phyloP scores from a whole-genome alignment of 2,797 vertebrate species.

The Xenopus petersii region DNA sequence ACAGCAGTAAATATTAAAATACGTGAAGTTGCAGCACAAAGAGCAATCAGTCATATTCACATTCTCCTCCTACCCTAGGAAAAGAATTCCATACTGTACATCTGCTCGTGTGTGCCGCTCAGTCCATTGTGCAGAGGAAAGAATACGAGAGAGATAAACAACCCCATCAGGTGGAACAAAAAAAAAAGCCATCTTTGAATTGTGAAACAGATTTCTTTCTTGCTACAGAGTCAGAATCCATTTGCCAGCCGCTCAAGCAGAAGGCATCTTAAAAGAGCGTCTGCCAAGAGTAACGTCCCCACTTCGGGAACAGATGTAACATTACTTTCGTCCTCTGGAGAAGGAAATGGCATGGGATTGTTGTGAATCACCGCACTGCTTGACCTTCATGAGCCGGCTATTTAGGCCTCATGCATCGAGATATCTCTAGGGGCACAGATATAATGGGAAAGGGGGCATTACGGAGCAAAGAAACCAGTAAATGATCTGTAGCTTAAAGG shows the following conservation, averaged over 20 bases:
- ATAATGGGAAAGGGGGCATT: neutral
- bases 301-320: conserved; percentile 28
- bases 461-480: neutral
- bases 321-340: conserved; percentile 15
- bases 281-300: conserved; percentile 8
- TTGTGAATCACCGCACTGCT: conserved; percentile 5
- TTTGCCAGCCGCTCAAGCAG: conserved; percentile 40
- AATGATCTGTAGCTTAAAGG: no score
- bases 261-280: neutral
- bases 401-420: conserved; percentile 5
- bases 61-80: no score
- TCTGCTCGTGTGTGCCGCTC: neutral
- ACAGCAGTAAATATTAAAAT: no score
- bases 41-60: no score
- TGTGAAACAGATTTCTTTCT: neutral
- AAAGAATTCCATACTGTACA: neutral
- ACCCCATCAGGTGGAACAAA: neutral
- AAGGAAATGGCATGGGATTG: conserved; percentile 3
- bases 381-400: conserved; percentile 32
- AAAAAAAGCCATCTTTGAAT: neutral
- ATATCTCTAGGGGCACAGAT: conserved; percentile 5
- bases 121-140: neutral
- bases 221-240: conserved; percentile 15
- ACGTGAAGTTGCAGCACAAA: no score
- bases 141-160: neutral